Conservation (phyloP, 2,113 vertebrate genomes). For the Gallinago undulata region DNA sequence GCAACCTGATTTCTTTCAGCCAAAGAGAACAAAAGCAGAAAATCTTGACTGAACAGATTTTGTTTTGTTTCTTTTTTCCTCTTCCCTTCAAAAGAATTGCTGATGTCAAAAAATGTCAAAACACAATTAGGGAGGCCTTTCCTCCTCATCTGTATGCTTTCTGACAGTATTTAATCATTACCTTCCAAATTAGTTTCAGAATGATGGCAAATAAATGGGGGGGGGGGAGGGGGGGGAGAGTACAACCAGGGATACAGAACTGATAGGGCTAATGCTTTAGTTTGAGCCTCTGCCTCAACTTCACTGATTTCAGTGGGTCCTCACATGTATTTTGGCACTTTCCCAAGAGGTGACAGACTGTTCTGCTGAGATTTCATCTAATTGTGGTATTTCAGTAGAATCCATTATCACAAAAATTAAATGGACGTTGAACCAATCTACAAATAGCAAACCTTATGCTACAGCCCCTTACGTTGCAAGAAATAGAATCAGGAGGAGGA, state of each 20-base stretch:
- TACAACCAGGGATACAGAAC: background rate
- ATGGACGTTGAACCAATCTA: background rate
- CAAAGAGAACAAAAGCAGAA: conserved; percentile 8
- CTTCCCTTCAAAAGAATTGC: background rate
- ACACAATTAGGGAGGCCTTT: conserved; percentile 34
- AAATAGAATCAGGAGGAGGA: background rate
- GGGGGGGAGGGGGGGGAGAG: no score
- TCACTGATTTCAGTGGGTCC: background rate
- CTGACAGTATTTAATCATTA: conserved; percentile 34
- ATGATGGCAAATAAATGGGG: background rate
- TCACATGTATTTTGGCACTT: background rate
- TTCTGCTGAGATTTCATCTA: background rate
- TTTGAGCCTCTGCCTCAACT: background rate
- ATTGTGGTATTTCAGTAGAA: background rate
- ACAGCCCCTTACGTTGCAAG: background rate
- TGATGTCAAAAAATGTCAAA: conserved; percentile 48
- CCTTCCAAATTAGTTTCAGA: conserved; percentile 13
- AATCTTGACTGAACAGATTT: conserved; percentile 17
- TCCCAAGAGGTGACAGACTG: background rate
- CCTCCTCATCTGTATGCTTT: background rate
- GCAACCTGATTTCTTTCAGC: background rate
- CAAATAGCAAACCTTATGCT: background rate
- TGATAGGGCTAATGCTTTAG: background rate
- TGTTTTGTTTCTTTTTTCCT: conserved; percentile 33
- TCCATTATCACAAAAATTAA: background rate